These are phyloP conservation scores for Anthopleura xanthogrammica DNA, from an alignment of 92 coral and sea anemone genomes.

Conservation along the genomic window DNA sequence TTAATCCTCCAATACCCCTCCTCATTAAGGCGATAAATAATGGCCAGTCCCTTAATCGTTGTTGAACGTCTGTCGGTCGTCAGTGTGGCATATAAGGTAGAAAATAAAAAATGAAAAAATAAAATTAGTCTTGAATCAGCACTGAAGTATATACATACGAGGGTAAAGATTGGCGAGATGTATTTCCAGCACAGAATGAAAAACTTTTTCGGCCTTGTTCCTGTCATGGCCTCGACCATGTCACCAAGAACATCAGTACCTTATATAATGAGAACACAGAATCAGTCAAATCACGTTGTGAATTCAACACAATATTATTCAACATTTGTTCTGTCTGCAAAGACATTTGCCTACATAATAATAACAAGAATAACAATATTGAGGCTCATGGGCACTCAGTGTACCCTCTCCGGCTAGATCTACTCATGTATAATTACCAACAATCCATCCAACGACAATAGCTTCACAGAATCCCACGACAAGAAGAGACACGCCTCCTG, in stretches of 20 bases:
- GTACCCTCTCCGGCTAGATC: too few relatives aligned
- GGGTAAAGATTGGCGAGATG: constrained; percentile 66
- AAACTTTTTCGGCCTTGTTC: constrained; percentile 65
- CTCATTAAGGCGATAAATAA: too few relatives aligned
- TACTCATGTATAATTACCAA: constrained; percentile 48
- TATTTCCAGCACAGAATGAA: constrained; percentile 83
- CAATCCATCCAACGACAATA: constrained; percentile 76
- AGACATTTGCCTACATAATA: too few relatives aligned
- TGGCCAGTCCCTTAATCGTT: too few relatives aligned
- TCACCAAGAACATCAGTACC: constrained; percentile 71
- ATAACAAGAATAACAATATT: too few relatives aligned
- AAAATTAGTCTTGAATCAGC: too few relatives aligned
- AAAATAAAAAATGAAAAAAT: too few relatives aligned
- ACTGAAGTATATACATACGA: constrained; percentile 28
- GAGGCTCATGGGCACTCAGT: too few relatives aligned
- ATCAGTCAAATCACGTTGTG: neutral
- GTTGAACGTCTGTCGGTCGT: too few relatives aligned
- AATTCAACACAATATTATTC: neutral
- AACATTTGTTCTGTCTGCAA: too few relatives aligned
- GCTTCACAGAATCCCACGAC: constrained; percentile 81
- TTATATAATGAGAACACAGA: neutral
- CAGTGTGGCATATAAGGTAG: too few relatives aligned
- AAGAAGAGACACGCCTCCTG: constrained; percentile 78
- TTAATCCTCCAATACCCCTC: too few relatives aligned
- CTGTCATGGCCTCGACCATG: constrained; percentile 81